These are phyloP conservation scores for Eurytoma californica DNA, from an alignment of 2,888 invertebrate species.

Conservation along the genomic window DNA sequence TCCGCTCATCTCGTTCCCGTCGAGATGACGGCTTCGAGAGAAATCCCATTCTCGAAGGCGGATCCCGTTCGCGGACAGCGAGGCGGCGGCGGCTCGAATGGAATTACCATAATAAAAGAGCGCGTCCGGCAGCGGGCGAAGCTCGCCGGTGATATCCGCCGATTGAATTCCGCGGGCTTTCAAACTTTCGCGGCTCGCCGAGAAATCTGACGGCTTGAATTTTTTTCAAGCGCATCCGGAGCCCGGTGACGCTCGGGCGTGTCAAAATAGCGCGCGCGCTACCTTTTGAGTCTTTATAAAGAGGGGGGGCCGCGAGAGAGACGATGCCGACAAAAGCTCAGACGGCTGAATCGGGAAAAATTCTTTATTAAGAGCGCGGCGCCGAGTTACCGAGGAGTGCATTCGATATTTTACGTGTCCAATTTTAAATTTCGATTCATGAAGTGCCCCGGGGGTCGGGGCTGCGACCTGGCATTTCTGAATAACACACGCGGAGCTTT, in stretches of 20 bases:
- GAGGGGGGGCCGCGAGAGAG: no score
- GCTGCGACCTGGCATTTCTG: no score
- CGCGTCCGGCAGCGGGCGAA: constrained; percentile 35
- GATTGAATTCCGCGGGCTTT: constrained; percentile 36
- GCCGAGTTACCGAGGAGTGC: no score
- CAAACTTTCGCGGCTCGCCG: constrained; percentile 15
- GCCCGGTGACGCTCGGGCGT: neutral
- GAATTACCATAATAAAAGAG: constrained; percentile 71
- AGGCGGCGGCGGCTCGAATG: constrained; percentile 58
- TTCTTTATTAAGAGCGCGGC: no score
- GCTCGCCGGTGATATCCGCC: neutral
- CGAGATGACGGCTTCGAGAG: constrained; percentile 25
- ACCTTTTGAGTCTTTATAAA: no score
- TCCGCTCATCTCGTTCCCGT: neutral
- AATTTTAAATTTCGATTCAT: no score
- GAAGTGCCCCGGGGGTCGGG: no score
- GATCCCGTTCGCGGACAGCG: neutral
- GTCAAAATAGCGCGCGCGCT: neutral
- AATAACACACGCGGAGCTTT: no score
- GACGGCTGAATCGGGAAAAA: no score
- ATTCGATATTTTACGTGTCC: no score
- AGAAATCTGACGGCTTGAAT: constrained; percentile 34
- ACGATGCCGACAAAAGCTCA: no score
- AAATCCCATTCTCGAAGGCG: neutral
- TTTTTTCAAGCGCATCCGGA: neutral